Base-by-base conservation (phyloP, 2,888 invertebrate species). In the Stenolophus ochropezus region DNA sequence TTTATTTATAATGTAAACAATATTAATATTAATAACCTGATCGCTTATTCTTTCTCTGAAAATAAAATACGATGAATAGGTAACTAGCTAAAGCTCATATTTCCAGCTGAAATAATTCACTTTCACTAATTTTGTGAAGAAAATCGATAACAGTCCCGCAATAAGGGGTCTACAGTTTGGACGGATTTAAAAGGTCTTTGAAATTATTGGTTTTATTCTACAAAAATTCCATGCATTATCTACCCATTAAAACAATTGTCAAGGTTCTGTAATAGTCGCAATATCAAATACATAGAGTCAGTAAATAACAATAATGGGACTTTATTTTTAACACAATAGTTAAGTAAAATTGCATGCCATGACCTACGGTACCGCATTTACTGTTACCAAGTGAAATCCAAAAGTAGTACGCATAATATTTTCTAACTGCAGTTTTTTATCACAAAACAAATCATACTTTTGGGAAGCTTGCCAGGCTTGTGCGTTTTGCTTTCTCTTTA, bases 91-190 rank as follows among this genome's bases (percentile, higher is more conserved):
- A 42, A 1, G 33, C 33, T 42, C 11, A 42, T 42, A 42, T 65
- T 27, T 65, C 65, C 65, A 65, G 65, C 27, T 25, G 65, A 65
- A 0, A 65, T 65, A 33, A 16, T 65, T 65, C 65, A 65, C 65
- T 65, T 65, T 65, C 65, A 65, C 65, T 65, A 1, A 33, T 65
- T 61, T 65, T 27, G 25, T 8, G 8, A 27, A 16, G 56, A 56
- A 56, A 56, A 56, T 56, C 56, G 20, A 21, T 56, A 11, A 11
- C 11, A 42, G 33, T 42, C 6, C 33, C 33, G 33, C 33, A 42
- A 11, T 42, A 42, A 42, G 11, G 33, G 11, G n/a, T n/a, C n/a
- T n/a, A n/a, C n/a, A n/a, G n/a, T n/a, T n/a, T n/a, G n/a, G n/a
- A n/a, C n/a, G n/a, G n/a, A n/a, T n/a, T n/a, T n/a, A n/a, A n/a